Conservation (phyloP, 2,888 invertebrate genomes). For the Rhamphomyia laevipes region DNA sequence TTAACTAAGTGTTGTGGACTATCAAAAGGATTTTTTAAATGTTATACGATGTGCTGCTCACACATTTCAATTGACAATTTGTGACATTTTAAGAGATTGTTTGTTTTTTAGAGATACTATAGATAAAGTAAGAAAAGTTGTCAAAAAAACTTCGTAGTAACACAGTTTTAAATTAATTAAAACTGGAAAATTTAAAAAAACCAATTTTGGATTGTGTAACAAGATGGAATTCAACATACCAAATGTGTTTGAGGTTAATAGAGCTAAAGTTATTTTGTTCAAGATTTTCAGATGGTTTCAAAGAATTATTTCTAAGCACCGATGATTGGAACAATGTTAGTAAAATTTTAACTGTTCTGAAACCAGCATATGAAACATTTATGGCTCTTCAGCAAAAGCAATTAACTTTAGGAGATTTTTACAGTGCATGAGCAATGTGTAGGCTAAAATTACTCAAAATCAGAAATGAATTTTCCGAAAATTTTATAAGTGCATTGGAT, state of each 20-base stretch:
- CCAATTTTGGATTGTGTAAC: neutral
- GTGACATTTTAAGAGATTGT: neutral
- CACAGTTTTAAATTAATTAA: neutral
- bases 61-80: neutral
- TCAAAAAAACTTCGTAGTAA: neutral
- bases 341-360: neutral
- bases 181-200: neutral
- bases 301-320: neutral
- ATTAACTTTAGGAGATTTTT: conserved; percentile 2
- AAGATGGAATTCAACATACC: neutral
- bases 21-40: neutral
- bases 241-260: conserved; percentile 1
- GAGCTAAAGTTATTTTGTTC: neutral
- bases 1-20: neutral
- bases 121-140: neutral
- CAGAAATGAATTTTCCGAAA: neutral
- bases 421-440: neutral
- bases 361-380: neutral
- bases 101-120: neutral
- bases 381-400: neutral
- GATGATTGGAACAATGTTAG: neutral
- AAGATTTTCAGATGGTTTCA: neutral
- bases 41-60: conserved; percentile 3
- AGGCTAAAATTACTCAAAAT: neutral
- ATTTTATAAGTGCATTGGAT: neutral